These are phyloP conservation scores for Eurypyga helias DNA, from an alignment of 2,113 vertebrate genomes.

Conservation along the genomic window DNA sequence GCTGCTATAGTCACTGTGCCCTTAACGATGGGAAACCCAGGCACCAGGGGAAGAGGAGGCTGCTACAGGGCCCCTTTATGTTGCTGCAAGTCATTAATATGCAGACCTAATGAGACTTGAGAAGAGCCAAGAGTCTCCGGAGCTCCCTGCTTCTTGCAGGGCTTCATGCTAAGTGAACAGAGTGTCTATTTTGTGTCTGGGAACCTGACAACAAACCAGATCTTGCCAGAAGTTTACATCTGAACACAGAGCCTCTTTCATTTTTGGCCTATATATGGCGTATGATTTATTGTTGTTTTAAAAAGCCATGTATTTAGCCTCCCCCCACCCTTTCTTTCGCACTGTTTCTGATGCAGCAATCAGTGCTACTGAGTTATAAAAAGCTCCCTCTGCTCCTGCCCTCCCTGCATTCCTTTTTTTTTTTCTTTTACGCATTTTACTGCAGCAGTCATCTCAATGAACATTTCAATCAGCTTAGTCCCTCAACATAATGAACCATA, in stretches of 20 bases:
- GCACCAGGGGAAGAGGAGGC: slow-evolving; percentile 61
- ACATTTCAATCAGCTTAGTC: slow-evolving; percentile 80
- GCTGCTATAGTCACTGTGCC: slow-evolving; percentile 52
- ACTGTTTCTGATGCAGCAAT: slow-evolving; percentile 48
- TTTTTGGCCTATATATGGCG: slow-evolving; percentile 77
- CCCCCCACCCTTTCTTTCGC: slow-evolving; percentile 18
- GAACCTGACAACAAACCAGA: slow-evolving; percentile 85
- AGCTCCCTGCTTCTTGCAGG: slow-evolving; percentile 80
- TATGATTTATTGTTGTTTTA: slow-evolving; percentile 80
- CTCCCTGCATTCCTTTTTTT: slow-evolving; percentile 4
- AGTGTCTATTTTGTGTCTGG: slow-evolving; percentile 87
- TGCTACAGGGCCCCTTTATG: slow-evolving; percentile 80
- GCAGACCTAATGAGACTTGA: slow-evolving; percentile 87
- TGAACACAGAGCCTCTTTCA: slow-evolving; percentile 79
- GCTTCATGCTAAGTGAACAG: slow-evolving; percentile 86
- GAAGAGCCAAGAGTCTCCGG: slow-evolving; percentile 83
- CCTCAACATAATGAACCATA: slow-evolving; percentile 77
- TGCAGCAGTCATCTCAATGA: slow-evolving; percentile 73
- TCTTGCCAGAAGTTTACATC: slow-evolving; percentile 84
- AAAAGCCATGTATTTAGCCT: slow-evolving; percentile 58
- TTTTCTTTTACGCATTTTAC: slow-evolving; percentile 45
- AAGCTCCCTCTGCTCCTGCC: slow-evolving; percentile 44
- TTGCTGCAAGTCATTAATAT: slow-evolving; percentile 90
- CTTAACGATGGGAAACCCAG: slow-evolving; percentile 72
- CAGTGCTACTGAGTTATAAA: slow-evolving; percentile 56